Evolutionary conservation across 2,113 vertebrate genomes (phyloP).

Genomic region (Notarius lentiginosus): DNA sequence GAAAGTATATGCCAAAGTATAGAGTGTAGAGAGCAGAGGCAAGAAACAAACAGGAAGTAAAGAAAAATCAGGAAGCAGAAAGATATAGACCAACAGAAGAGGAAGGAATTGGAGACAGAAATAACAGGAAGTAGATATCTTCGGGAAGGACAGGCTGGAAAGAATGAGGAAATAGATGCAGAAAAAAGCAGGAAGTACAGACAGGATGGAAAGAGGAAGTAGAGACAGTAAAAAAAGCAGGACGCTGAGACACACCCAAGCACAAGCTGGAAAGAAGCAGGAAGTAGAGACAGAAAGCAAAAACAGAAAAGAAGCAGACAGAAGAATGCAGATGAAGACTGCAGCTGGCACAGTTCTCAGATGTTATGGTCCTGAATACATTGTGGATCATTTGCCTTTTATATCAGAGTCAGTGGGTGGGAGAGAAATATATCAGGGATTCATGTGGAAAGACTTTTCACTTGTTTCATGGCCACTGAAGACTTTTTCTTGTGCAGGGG

Average conservation of each 20-base stretch:
- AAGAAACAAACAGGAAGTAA: not conserved
- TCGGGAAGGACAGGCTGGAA: not conserved
- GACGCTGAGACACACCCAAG: not conserved
- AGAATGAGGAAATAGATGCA: not conserved
- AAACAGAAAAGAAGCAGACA: no score
- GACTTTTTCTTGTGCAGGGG: not conserved
- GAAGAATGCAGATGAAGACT: not conserved
- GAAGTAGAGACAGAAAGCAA: not conserved
- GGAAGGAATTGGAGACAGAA: not conserved
- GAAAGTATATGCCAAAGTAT: no score
- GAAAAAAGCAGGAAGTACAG: not conserved
- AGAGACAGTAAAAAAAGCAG: not conserved
- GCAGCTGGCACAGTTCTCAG: not conserved
- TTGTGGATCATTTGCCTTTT: constrained; percentile 13
- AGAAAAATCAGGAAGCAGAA: not conserved
- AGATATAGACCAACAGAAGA: not conserved
- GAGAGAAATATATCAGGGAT: not conserved
- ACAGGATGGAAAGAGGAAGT: not conserved
- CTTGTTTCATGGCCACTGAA: not conserved
- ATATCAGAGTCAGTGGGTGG: not conserved
- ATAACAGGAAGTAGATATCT: not conserved
- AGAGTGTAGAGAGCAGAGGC: not conserved
- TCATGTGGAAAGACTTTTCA: not conserved
- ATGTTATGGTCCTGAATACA: not conserved
- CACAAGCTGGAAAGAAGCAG: not conserved